Base-by-base conservation (phyloP, 2,113 vertebrate species). In the Alces alces region DNA sequence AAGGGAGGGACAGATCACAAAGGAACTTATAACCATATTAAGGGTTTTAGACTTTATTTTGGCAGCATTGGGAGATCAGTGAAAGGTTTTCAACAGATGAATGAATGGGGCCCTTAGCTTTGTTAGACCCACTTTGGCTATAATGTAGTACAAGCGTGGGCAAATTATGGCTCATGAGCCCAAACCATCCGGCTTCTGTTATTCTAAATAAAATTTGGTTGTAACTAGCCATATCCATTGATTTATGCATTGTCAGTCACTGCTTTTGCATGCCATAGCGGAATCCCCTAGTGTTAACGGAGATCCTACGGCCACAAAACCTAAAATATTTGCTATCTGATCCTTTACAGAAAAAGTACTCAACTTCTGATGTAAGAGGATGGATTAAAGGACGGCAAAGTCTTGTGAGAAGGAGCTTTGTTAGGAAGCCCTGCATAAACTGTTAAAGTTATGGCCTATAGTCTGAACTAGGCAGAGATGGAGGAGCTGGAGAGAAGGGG, bases 161-260 rank as follows among this genome's bases (percentile, higher is more conserved):
- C 45, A 79, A 80, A 79, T 76, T 55, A n/a, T 55, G 90, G 86
- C 58, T 93, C 43, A 61, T 78, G 55, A n/a, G 52, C 43, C 23
- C 17, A 91, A 91, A 45, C 27, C 66, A 70, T 57, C 4, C 47
- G 45, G 23, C 21, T 85, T 33, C 13, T 88, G 13, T 58, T 97
- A 96, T 94, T 82, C 82, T 90, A 66, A 95, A 87, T 76, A 64
- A 30, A 58, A 58, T 86, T 52, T 79, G 61, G 33, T 85, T 95
- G 89, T 58, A 94, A 93, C 39, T 6, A 60, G 89, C 19, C 58
- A 83, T 25, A 21, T 28, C 39, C 60, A 54, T 73, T 78, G 30
- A 91, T 90, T 87, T 85, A 64, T 21, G 27, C n/a, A 1, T 80
- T 96, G 39, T 47, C 60, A 89, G 33, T 64, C 6, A 1, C 85